Percentiles rank a stretch among this genome's conserved stretches.
phyloP scores from a whole-genome alignment of 2,797 vertebrate genomes.

The Neosilurus mollespiculum region DNA sequence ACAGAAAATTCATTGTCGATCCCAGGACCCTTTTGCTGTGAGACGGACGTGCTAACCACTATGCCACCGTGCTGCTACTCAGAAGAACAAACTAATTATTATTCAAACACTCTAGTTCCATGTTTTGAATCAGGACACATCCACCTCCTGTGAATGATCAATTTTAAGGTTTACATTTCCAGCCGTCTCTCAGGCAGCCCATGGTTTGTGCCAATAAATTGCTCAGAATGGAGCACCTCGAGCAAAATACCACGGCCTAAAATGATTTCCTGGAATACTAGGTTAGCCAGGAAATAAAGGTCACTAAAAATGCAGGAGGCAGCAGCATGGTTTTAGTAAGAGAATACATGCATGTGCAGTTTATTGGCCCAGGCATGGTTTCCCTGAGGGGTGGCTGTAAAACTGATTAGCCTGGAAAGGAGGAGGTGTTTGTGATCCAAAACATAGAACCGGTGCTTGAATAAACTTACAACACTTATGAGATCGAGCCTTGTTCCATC shows the following conservation, averaged over 20 bases:
- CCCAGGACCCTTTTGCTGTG: too few relatives aligned
- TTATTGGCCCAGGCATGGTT: neutral
- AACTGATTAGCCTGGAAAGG: neutral
- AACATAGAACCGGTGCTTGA: neutral
- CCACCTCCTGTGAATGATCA: conserved; percentile 12
- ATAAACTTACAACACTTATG: neutral
- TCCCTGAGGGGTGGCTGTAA: neutral
- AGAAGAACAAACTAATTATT: neutral
- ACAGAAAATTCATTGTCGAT: too few relatives aligned
- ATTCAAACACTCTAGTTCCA: neutral
- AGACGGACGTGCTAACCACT: too few relatives aligned
- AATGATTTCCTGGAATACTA: conserved; percentile 45
- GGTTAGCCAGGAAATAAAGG: conserved; percentile 50
- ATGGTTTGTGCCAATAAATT: conserved; percentile 30
- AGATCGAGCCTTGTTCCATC: neutral
- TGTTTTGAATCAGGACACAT: conserved; percentile 25
- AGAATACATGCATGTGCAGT: neutral
- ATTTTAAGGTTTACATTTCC: conserved; percentile 33
- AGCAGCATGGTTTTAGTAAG: conserved; percentile 7
- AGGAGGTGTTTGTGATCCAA: neutral
- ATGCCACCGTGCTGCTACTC: neutral
- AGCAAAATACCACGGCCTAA: conserved; percentile 30
- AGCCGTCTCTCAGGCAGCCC: neutral
- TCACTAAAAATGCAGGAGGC: conserved; percentile 7
- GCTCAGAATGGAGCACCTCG: conserved; percentile 16